A percentile compares a stretch with the other conserved stretches of the same genome.
Evolutionary conservation across 1,140 invertebrate species (phyloP).

Genomic region (Mya arenaria): DNA sequence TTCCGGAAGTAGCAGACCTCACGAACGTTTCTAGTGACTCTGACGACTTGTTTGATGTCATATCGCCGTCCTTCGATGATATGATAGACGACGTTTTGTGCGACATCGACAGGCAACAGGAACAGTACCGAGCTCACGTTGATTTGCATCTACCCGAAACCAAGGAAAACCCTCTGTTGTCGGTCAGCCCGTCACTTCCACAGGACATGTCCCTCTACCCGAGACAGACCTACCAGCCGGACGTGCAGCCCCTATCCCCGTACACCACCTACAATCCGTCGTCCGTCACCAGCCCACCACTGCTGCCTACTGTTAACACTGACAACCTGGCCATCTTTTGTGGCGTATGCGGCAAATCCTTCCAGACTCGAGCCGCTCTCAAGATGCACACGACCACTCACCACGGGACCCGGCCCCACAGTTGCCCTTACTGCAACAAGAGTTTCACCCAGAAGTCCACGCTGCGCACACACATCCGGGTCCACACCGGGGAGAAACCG

Average conservation of each 20-base stretch:
- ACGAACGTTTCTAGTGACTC: background rate
- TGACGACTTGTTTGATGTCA: slow-evolving; percentile 31
- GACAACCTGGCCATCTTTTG: background rate
- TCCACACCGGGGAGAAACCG: slow-evolving; percentile 72
- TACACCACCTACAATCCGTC: background rate
- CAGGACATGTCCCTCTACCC: background rate
- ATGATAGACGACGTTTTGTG: slow-evolving; percentile 34
- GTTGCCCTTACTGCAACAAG: slow-evolving; percentile 82
- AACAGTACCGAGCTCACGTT: no score
- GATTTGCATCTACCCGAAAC: no score
- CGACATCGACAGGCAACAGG: background rate
- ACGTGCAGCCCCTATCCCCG: background rate
- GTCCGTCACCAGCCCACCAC: background rate
- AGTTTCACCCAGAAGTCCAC: slow-evolving; percentile 85
- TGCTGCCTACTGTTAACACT: background rate
- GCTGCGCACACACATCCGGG: slow-evolving; percentile 66
- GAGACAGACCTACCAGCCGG: background rate
- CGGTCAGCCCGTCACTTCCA: background rate
- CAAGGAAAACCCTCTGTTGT: background rate
- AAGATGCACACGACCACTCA: slow-evolving; percentile 34
- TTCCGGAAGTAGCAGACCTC: slow-evolving; percentile 13
- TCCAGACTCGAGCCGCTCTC: slow-evolving; percentile 13
- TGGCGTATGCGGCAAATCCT: slow-evolving; percentile 22
- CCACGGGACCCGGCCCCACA: slow-evolving; percentile 1
- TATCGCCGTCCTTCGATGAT: slow-evolving; percentile 16